phyloP scores from a whole-genome alignment of 2,888 invertebrate genomes.

The Lasioglossum figueresi region DNA sequence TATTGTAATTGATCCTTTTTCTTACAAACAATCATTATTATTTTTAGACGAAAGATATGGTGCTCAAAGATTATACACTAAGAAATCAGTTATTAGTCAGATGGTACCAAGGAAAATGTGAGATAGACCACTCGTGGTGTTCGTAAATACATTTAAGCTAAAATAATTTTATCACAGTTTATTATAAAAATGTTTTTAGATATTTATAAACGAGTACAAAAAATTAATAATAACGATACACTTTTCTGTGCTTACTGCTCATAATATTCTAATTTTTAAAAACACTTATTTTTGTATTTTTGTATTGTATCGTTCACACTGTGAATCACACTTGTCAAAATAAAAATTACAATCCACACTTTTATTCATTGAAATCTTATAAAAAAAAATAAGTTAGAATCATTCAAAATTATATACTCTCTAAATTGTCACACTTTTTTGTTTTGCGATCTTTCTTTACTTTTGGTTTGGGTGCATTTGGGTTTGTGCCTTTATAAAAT shows the following conservation, averaged over 20 bases:
- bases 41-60: constrained; percentile 81
- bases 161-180: constrained; percentile 20
- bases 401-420: not conserved
- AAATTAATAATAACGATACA: constrained; percentile 3
- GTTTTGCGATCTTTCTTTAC: constrained; percentile 84
- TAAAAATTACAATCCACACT: not conserved
- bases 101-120: constrained; percentile 97
- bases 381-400: not conserved
- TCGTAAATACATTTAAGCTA: constrained; percentile 27
- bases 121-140: constrained; percentile 92
- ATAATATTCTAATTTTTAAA: not conserved
- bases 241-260: not conserved
- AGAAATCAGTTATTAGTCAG: constrained; percentile 90
- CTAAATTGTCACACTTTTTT: constrained; percentile 18
- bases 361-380: not conserved
- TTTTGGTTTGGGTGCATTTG: constrained; percentile 91
- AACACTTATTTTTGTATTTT: not conserved
- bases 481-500: constrained; percentile 98
- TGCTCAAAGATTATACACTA: constrained; percentile 86
- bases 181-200: constrained; percentile 16
- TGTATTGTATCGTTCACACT: not conserved
- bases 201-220: constrained; percentile 34
- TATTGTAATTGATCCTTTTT: not conserved
- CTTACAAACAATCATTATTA: constrained; percentile 38
- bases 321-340: no score